Conservation (phyloP, 2,113 vertebrate genomes). For the Cololabis saira region DNA sequence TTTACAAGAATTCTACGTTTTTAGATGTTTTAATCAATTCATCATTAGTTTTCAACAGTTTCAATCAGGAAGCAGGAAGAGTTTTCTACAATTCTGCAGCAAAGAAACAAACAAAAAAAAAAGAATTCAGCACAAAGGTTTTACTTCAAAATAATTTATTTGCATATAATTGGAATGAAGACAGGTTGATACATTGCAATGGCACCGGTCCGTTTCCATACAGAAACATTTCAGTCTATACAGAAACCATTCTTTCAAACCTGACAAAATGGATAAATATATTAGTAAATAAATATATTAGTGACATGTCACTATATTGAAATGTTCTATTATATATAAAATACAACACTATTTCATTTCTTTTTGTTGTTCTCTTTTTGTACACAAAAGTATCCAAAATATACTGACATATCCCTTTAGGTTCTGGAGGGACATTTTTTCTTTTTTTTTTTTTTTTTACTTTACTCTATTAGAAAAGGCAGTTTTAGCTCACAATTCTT, state of each 20-base stretch:
- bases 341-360: conserved; percentile 90
- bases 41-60: no score
- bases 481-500: conserved; percentile 80
- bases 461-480: conserved; percentile 79
- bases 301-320: conserved; percentile 94
- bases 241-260: conserved; percentile 82
- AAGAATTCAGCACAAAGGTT: conserved; percentile 11
- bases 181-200: conserved; percentile 82
- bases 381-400: conserved; percentile 86
- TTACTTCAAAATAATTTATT: conserved; percentile 88
- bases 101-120: conserved; percentile 3
- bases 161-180: conserved; percentile 85
- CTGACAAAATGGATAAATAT: conserved; percentile 96
- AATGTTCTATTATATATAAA: conserved; percentile 94
- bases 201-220: conserved; percentile 78
- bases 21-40: no score
- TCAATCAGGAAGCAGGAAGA: not conserved
- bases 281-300: conserved; percentile 99
- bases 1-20: no score
- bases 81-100: not conserved
- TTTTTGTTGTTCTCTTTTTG: conserved; percentile 81
- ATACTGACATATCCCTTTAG: conserved; percentile 81
- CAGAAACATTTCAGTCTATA: conserved; percentile 81
- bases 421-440: conserved; percentile 77
- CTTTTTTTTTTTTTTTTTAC: conserved; percentile 40